Percentiles rank a stretch among this genome's conserved stretches.
phyloP scores from a whole-genome alignment of 2,888 invertebrate species.

The Scaptomyza reducta region DNA sequence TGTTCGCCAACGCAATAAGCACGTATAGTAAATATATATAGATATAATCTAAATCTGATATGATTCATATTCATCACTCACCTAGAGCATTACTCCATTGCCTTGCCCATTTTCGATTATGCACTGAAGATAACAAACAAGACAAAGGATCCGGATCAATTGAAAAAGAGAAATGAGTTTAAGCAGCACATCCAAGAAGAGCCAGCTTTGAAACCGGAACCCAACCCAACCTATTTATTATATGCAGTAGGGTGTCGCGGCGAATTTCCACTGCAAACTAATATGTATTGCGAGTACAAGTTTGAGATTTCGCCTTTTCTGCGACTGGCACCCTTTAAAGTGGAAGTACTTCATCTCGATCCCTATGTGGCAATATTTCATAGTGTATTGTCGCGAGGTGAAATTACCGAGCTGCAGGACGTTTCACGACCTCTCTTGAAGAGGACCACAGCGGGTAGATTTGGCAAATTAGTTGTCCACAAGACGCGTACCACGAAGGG shows the following conservation, averaged over 20 bases:
- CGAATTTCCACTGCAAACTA: conserved; percentile 39
- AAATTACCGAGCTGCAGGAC: conserved; percentile 65
- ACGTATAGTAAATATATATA: conserved; percentile 55
- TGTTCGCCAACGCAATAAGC: conserved; percentile 54
- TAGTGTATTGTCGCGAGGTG: conserved; percentile 67
- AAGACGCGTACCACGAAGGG: conserved; percentile 71
- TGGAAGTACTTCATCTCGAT: conserved; percentile 67
- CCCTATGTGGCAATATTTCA: conserved; percentile 76
- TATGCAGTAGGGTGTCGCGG: conserved; percentile 72
- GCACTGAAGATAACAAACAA: conserved; percentile 7
- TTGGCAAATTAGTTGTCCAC: conserved; percentile 14
- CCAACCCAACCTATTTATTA: too few species aligned
- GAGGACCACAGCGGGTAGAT: conserved; percentile 53
- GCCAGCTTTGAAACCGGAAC: conserved; percentile 1
- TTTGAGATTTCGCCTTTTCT: conserved; percentile 55
- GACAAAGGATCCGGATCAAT: conserved; percentile 22
- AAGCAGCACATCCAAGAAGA: neutral
- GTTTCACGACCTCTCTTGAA: conserved; percentile 58
- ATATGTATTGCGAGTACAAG: conserved; percentile 67
- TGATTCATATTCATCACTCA: neutral
- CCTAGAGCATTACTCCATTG: conserved; percentile 24
- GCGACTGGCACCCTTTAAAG: conserved; percentile 77
- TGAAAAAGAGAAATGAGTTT: conserved; percentile 7
- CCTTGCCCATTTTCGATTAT: conserved; percentile 21
- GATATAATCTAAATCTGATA: too few species aligned